Percentiles rank a stretch among this genome's conserved stretches.
These are phyloP conservation scores for Stenopsyche tienmushanensis DNA, from an alignment of 1,140 invertebrate genomes.

Conservation along the genomic window DNA sequence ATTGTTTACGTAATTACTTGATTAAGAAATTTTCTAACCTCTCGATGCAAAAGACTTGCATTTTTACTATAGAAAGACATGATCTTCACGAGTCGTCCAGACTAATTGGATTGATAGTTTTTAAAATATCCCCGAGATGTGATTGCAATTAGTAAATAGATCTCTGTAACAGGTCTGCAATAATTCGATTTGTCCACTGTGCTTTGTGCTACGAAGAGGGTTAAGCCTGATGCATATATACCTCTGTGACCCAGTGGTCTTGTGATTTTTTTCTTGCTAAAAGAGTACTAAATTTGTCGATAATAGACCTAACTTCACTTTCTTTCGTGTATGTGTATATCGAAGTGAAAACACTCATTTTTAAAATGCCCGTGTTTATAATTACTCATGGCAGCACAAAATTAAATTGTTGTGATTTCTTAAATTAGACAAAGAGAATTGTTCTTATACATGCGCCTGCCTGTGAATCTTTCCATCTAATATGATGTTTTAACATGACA, in stretches of 20 bases:
- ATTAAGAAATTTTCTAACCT: slow-evolving; percentile 32
- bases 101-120: slow-evolving; percentile 1
- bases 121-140: slow-evolving; percentile 10
- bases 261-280: slow-evolving; percentile 41
- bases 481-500: slow-evolving; percentile 12
- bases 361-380: no score
- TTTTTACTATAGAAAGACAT: slow-evolving; percentile 27
- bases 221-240: slow-evolving; percentile 29
- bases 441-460: no score
- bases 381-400: neutral
- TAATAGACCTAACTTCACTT: no score
- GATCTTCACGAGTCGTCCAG: slow-evolving; percentile 20
- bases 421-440: neutral
- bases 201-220: slow-evolving; percentile 4
- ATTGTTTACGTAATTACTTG: slow-evolving; percentile 36
- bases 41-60: slow-evolving; percentile 20
- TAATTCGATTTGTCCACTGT: slow-evolving; percentile 20
- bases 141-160: slow-evolving; percentile 26
- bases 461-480: neutral
- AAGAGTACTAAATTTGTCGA: slow-evolving; percentile 3
- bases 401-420: neutral
- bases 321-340: no score
- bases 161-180: slow-evolving; percentile 10
- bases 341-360: no score
- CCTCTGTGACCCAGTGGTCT: slow-evolving; percentile 42